Conservation (phyloP, 2,113 vertebrate genomes). For the Gavia stellata region DNA sequence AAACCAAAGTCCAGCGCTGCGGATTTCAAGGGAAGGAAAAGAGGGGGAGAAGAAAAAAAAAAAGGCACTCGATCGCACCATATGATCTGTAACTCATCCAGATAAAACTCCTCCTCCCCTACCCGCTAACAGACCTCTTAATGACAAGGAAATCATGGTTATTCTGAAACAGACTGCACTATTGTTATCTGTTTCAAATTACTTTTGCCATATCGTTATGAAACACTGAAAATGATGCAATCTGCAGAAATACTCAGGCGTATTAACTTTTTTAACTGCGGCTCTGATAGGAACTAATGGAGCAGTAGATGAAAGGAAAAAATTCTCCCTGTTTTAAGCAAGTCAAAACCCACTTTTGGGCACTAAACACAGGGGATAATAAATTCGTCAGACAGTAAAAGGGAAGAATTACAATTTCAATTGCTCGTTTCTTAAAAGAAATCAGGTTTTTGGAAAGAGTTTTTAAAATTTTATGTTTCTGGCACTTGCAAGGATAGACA, state of each 20-base stretch:
- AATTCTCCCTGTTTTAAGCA: not conserved
- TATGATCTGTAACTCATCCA: conserved; percentile 42
- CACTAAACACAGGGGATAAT: not conserved
- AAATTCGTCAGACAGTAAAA: not conserved
- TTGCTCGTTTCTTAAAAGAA: not conserved
- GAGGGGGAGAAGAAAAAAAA: not conserved
- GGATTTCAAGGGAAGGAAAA: conserved; percentile 32
- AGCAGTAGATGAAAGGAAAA: not conserved
- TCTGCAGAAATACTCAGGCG: conserved; percentile 35
- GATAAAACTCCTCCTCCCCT: conserved; percentile 18
- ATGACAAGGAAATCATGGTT: conserved; percentile 45
- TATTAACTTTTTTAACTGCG: not conserved
- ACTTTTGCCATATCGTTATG: conserved; percentile 39
- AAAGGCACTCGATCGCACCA: not conserved
- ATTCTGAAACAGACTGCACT: conserved; percentile 36
- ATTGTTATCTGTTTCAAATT: conserved; percentile 59
- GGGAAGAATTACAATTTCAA: not conserved
- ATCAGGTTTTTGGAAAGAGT: not conserved
- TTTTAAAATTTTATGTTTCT: not conserved
- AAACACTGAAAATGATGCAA: conserved; percentile 64
- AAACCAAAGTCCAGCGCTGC: conserved; percentile 49
- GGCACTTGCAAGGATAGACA: conserved; percentile 24
- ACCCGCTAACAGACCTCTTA: conserved; percentile 24
- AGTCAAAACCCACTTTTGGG: not conserved
- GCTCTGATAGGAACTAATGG: conserved; percentile 20